Percentiles rank a stretch among this genome's conserved stretches.
Conservation (phyloP, 2,113 vertebrate species). For the Prunella himalayana region DNA sequence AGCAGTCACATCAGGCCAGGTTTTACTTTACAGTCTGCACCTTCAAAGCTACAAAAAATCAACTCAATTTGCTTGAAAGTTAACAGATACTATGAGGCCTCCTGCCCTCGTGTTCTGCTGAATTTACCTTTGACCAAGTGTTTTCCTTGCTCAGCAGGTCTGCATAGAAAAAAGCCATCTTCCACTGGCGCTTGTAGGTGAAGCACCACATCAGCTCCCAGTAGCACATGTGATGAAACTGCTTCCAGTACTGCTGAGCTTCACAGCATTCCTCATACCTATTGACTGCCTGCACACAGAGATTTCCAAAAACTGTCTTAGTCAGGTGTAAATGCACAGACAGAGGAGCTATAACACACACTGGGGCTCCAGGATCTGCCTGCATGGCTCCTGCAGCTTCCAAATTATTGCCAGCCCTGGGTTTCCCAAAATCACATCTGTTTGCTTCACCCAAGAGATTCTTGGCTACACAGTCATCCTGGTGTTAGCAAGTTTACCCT, state of each 20-base stretch:
- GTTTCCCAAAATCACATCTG: background rate
- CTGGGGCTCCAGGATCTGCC: background rate
- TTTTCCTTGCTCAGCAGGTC: slow-evolving; percentile 96
- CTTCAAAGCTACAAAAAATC: background rate
- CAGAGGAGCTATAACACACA: background rate
- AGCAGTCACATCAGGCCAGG: background rate
- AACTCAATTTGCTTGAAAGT: background rate
- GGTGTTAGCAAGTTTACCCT: background rate
- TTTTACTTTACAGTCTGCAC: background rate
- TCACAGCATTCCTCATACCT: slow-evolving; percentile 94
- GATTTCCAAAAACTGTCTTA: background rate
- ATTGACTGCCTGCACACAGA: slow-evolving; percentile 80
- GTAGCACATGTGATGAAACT: slow-evolving; percentile 99
- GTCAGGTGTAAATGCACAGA: background rate
- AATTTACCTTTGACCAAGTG: slow-evolving; percentile 91
- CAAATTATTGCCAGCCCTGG: background rate
- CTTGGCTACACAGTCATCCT: background rate
- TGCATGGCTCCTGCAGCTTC: background rate
- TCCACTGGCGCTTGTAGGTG: slow-evolving; percentile 95
- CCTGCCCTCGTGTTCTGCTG: background rate
- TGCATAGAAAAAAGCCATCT: slow-evolving; percentile 97
- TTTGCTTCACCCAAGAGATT: background rate
- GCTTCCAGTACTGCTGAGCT: slow-evolving; percentile 95
- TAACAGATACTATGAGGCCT: background rate
- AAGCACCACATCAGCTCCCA: slow-evolving; percentile 99